phyloP scores from a whole-genome alignment of 1,140 invertebrate species.

The Lepidurus arcticus region DNA sequence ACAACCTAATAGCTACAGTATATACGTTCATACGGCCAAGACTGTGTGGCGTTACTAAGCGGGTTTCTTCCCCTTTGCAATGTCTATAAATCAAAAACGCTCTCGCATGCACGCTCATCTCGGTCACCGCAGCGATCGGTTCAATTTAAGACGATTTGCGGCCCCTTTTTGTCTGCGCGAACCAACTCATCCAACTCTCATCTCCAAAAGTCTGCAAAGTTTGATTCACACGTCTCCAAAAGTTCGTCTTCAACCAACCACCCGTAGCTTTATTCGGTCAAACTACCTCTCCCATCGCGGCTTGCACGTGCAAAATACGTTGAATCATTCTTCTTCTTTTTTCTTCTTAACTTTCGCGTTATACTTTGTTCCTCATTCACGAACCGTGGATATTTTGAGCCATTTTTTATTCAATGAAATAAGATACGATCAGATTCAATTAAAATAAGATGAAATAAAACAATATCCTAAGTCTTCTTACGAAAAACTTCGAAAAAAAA shows the following conservation, averaged over 20 bases:
- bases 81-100: constrained; percentile 6
- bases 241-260: background rate
- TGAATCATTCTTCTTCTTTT: background rate
- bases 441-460: too few species aligned
- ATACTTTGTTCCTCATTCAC: background rate
- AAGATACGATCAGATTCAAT: too few species aligned
- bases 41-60: background rate
- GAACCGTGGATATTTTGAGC: background rate
- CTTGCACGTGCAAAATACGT: constrained; percentile 18
- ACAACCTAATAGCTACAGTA: background rate
- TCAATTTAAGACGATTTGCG: constrained; percentile 2
- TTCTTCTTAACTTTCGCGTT: background rate
- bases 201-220: background rate
- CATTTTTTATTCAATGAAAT: too few species aligned
- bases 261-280: background rate
- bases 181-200: background rate
- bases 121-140: background rate
- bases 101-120: background rate
- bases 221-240: background rate
- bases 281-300: background rate
- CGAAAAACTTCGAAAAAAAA: too few species aligned
- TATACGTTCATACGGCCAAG: background rate
- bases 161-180: background rate
- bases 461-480: too few species aligned
- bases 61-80: constrained; percentile 12